Percentiles rank a stretch among this genome's conserved stretches.
Evolutionary conservation across 2,113 vertebrate species (phyloP).

Genomic region (Eulacestoma nigropectus): DNA sequence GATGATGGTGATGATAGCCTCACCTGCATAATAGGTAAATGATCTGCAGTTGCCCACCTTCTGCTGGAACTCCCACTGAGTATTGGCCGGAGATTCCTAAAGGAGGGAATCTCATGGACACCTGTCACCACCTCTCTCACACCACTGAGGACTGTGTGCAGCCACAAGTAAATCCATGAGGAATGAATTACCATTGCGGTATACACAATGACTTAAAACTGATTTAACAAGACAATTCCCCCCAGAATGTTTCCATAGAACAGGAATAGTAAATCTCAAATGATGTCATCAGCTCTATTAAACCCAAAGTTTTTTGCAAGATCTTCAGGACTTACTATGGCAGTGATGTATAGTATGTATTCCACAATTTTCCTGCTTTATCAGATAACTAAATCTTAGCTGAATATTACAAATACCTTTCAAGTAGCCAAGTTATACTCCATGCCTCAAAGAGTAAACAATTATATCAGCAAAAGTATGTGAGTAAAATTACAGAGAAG

Average conservation of each 20-base stretch:
- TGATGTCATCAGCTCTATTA: background rate
- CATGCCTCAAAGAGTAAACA: background rate
- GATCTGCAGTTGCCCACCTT: background rate
- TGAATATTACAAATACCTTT: background rate
- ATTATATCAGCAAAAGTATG: background rate
- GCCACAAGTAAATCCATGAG: fast-evolving
- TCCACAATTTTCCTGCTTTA: background rate
- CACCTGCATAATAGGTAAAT: background rate
- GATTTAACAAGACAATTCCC: background rate
- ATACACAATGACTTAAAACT: background rate
- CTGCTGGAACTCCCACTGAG: background rate
- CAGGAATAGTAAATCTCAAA: background rate
- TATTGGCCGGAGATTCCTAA: background rate
- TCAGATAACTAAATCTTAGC: background rate
- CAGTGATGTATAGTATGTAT: background rate
- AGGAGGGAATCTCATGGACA: background rate
- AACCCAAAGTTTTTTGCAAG: background rate
- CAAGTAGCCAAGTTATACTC: background rate
- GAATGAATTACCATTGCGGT: background rate
- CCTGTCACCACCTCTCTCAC: background rate
- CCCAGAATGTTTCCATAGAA: background rate
- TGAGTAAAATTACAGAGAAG: background rate
- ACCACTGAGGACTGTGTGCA: background rate
- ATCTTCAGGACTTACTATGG: background rate
- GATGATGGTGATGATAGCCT: background rate